phyloP scores from a whole-genome alignment of 2,888 invertebrate genomes.

The Globia sparganii region DNA sequence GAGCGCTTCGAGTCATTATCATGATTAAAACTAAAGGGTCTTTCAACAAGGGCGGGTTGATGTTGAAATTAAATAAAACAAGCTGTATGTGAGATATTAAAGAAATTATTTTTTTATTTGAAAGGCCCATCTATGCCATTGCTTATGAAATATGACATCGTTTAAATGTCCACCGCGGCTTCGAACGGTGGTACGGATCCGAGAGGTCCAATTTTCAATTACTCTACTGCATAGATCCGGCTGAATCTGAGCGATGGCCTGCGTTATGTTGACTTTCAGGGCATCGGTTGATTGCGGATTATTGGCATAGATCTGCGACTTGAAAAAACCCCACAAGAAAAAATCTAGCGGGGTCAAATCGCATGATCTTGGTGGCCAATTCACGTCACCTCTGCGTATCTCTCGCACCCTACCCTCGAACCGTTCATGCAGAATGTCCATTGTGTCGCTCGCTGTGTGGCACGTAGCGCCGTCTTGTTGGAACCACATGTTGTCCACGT shows the following conservation, averaged over 20 bases:
- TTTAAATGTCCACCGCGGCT: neutral
- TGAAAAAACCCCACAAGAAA: neutral
- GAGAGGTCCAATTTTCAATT: neutral
- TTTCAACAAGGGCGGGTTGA: neutral
- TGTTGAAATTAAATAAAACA: too few species aligned
- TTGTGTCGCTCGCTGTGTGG: neutral
- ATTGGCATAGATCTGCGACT: neutral
- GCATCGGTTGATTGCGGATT: neutral
- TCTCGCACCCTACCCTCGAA: neutral
- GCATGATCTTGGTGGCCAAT: neutral
- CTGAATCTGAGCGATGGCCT: constrained; percentile 1
- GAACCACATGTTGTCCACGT: neutral
- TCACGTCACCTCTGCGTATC: neutral
- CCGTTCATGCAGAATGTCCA: neutral
- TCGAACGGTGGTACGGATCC: neutral
- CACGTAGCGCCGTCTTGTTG: neutral
- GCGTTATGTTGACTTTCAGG: neutral
- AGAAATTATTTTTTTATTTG: too few species aligned
- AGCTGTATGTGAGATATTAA: too few species aligned
- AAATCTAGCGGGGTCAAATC: neutral
- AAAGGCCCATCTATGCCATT: too few species aligned
- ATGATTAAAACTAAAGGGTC: too few species aligned
- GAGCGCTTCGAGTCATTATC: too few species aligned
- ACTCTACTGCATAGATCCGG: constrained; percentile 1
- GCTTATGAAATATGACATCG: neutral